Percentiles rank a stretch among this genome's conserved stretches.
phyloP scores from a whole-genome alignment of 1,140 invertebrate species.

The Chironomus striatipennis region DNA sequence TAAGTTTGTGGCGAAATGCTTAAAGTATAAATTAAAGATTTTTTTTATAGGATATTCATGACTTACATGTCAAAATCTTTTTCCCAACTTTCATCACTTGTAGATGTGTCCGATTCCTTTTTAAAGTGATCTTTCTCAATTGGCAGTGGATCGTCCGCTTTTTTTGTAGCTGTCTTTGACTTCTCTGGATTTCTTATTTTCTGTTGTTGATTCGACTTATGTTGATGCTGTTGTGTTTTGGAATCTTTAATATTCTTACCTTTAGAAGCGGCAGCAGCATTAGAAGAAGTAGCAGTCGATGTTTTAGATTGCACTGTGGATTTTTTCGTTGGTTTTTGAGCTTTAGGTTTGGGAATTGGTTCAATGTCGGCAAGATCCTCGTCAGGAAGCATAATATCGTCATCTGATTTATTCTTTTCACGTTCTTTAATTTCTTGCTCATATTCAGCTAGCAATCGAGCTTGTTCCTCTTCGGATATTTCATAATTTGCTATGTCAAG shows the following conservation, averaged over 20 bases:
- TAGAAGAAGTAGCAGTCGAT: background rate
- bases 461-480: conserved; percentile 40
- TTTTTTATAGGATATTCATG: background rate
- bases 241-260: conserved; percentile 16
- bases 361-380: background rate
- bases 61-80: conserved; percentile 27
- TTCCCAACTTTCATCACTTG: conserved; percentile 27
- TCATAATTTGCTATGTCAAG: conserved; percentile 39
- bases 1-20: background rate
- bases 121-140: conserved; percentile 24
- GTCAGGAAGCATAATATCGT: background rate
- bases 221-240: conserved; percentile 23
- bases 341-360: background rate
- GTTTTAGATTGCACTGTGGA: background rate
- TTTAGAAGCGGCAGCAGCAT: background rate
- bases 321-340: conserved; percentile 2
- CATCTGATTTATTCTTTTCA: conserved; percentile 20
- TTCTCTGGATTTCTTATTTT: background rate
- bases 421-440: conserved; percentile 36
- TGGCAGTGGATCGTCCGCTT: background rate
- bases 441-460: conserved; percentile 39
- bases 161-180: background rate
- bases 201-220: conserved; percentile 19
- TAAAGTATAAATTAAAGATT: background rate
- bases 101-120: conserved; percentile 24